phyloP scores from a whole-genome alignment of 2,113 vertebrate species.

The Heloderma charlesbogerti region DNA sequence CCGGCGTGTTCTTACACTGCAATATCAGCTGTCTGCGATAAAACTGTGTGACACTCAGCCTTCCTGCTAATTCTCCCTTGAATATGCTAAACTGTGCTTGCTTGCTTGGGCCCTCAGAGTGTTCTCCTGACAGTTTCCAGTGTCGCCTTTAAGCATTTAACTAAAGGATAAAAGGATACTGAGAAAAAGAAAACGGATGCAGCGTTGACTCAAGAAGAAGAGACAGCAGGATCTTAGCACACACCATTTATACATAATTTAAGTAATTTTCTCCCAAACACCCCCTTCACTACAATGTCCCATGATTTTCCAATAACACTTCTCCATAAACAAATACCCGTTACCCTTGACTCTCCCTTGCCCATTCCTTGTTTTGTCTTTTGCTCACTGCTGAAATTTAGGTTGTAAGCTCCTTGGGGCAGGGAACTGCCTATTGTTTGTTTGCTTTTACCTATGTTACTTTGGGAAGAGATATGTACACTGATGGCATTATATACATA shows the following conservation, averaged over 20 bases:
- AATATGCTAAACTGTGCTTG: conserved; percentile 54
- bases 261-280: background rate
- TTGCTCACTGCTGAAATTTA: background rate
- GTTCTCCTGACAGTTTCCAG: conserved; percentile 32
- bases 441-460: background rate
- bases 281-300: background rate
- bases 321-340: background rate
- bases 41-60: conserved; percentile 48
- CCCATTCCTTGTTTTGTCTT: background rate
- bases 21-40: conserved; percentile 48
- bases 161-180: background rate
- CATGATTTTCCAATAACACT: background rate
- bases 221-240: conserved; percentile 1
- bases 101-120: conserved; percentile 40
- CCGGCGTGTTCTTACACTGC: conserved; percentile 38
- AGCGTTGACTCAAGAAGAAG: conserved; percentile 17
- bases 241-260: background rate
- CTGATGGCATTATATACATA: background rate
- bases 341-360: background rate
- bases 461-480: background rate
- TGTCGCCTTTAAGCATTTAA: conserved; percentile 43
- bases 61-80: conserved; percentile 47
- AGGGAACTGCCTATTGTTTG: background rate
- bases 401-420: background rate
- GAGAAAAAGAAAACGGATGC: conserved; percentile 24